Evolutionary conservation across 2,888 invertebrate genomes (phyloP).

Genomic region (Rhingia rostrata): DNA sequence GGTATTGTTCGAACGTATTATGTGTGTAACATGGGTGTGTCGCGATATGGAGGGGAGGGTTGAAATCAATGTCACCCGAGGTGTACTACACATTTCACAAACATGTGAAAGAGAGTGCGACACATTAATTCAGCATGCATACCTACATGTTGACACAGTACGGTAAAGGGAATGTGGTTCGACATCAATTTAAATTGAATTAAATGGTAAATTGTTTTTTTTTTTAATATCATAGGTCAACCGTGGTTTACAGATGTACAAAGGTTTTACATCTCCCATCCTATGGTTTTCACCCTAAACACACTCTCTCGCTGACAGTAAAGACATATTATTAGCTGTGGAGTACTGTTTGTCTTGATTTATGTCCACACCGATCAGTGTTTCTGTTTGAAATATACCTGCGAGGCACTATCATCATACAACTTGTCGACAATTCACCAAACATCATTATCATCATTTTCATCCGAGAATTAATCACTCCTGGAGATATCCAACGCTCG

Average conservation of each 20-base stretch:
- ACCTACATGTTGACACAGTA: neutral
- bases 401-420: no score
- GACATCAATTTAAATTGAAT: conserved; percentile 41
- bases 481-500: no score
- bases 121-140: conserved; percentile 11
- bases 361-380: no score
- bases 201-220: conserved; percentile 6
- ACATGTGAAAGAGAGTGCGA: neutral
- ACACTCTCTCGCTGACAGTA: no score
- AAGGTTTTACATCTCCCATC: no score
- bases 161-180: neutral
- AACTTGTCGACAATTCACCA: no score
- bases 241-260: neutral
- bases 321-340: no score
- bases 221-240: conserved; percentile 6
- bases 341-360: no score
- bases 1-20: conserved; percentile 9
- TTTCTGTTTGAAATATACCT: no score
- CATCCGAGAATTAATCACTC: no score
- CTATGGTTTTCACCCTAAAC: no score
- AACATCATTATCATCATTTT: no score
- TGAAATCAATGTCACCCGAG: conserved; percentile 38
- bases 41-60: neutral
- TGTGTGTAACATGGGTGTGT: conserved; percentile 14
- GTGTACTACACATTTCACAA: neutral